Conservation (phyloP, 2,888 invertebrate species). For the Scotopteryx bipunctaria region DNA sequence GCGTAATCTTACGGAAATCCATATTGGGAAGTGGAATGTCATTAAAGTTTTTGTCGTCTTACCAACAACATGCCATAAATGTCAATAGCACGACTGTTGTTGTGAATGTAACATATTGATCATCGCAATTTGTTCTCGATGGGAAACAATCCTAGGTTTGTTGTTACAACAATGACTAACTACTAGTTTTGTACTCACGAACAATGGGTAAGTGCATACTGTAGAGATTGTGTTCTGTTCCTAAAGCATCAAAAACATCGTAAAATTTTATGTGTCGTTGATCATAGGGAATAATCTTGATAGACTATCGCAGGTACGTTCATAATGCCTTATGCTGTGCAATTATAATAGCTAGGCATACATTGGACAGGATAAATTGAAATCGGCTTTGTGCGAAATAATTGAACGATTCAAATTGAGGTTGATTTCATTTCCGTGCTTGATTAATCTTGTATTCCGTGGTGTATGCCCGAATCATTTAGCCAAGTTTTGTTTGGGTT, state of each 20-base stretch:
- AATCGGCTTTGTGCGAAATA: conserved; percentile 34
- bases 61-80: conserved; percentile 33
- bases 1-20: conserved; percentile 37
- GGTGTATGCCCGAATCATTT: background rate
- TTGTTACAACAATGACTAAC: conserved; percentile 15
- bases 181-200: background rate
- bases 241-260: background rate
- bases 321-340: background rate
- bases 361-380: conserved; percentile 27
- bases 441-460: conserved; percentile 31
- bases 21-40: conserved; percentile 33
- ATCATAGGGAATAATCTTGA: background rate
- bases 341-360: conserved; percentile 1
- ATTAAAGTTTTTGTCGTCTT: conserved; percentile 35
- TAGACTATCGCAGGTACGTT: background rate
- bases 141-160: conserved; percentile 21
- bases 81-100: conserved; percentile 24
- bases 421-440: conserved; percentile 33
- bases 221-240: background rate
- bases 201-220: conserved; percentile 12
- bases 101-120: conserved; percentile 23
- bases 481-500: conserved; percentile 5
- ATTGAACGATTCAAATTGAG: conserved; percentile 29
- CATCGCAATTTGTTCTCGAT: conserved; percentile 22
- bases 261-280: background rate